Conservation (phyloP, 1,140 invertebrate genomes). For the Drosophila navojoa region DNA sequence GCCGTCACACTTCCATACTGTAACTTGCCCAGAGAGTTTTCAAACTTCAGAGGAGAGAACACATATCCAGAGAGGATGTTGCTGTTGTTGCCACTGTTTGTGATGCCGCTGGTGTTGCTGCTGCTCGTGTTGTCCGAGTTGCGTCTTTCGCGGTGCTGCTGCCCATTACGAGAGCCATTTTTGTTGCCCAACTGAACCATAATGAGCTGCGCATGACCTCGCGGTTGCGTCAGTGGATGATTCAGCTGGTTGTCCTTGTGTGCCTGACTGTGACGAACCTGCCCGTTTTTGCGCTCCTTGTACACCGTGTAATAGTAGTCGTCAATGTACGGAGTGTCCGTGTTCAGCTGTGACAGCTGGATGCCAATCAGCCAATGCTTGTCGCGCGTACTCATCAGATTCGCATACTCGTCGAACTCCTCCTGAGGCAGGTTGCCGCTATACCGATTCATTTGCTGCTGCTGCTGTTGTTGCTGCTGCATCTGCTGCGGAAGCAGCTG, state of each 20-base stretch:
- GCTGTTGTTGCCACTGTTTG: constrained; percentile 82
- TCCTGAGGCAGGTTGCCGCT: constrained; percentile 75
- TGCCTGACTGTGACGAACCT: constrained; percentile 85
- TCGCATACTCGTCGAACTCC: constrained; percentile 91
- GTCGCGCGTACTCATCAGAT: constrained; percentile 94
- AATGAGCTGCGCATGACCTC: constrained; percentile 82
- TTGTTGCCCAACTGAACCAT: constrained; percentile 82
- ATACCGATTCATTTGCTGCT: constrained; percentile 44
- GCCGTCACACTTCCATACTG: constrained; percentile 95
- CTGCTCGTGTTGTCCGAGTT: constrained; percentile 84
- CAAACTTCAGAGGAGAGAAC: constrained; percentile 93
- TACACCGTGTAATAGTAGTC: constrained; percentile 93
- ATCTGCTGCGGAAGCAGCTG: constrained; percentile 42
- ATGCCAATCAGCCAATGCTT: constrained; percentile 98
- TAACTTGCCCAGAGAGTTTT: constrained; percentile 95
- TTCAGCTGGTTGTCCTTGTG: constrained; percentile 87
- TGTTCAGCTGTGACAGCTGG: constrained; percentile 94
- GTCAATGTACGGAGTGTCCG: constrained; percentile 93
- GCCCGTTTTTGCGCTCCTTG: constrained; percentile 86
- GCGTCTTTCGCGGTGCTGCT: constrained; percentile 84
- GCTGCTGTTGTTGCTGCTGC: constrained; percentile 49
- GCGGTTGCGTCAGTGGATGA: constrained; percentile 85
- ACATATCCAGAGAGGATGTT: constrained; percentile 84
- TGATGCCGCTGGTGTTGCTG: constrained; percentile 49
- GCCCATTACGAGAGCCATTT: constrained; percentile 80